phyloP scores from a whole-genome alignment of 2,113 vertebrate genomes.

The Anarrhichthys ocellatus region DNA sequence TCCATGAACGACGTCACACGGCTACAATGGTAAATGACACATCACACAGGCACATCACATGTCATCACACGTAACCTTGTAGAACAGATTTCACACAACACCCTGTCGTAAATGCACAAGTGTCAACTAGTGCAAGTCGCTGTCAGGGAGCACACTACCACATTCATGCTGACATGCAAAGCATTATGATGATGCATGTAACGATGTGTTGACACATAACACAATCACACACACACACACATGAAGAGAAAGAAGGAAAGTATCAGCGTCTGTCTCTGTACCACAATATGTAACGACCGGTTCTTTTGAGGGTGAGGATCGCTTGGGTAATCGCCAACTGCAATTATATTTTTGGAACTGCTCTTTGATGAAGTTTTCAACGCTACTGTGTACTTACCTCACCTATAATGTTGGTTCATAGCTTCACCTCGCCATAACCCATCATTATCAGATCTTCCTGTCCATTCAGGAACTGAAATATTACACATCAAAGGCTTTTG shows the following conservation, averaged over 20 bases:
- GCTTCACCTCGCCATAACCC: conserved; percentile 48
- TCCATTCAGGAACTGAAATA: conserved; percentile 45
- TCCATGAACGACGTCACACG: background rate
- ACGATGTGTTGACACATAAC: background rate
- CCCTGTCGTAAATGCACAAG: background rate
- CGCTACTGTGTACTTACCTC: conserved; percentile 35
- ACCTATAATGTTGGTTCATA: conserved; percentile 43
- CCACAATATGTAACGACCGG: background rate
- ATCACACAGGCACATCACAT: background rate
- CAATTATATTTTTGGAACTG: conserved; percentile 53
- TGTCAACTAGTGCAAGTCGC: background rate
- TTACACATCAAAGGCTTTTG: conserved; percentile 40
- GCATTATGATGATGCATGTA: background rate
- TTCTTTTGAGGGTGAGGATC: conserved; percentile 54
- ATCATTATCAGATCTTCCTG: conserved; percentile 56
- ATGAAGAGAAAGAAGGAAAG: background rate
- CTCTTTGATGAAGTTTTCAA: conserved; percentile 51
- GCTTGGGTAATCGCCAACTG: conserved; percentile 23
- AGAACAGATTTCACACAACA: background rate
- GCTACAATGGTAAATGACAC: background rate
- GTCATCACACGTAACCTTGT: background rate
- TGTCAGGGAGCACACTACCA: background rate
- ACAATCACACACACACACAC: background rate
- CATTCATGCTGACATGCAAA: background rate
- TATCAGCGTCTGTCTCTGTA: background rate